Evolutionary conservation across 2,113 vertebrate genomes (phyloP), one percentile per base, ranked within the genome.

Genomic region (Macaca nemestrina): DNA sequence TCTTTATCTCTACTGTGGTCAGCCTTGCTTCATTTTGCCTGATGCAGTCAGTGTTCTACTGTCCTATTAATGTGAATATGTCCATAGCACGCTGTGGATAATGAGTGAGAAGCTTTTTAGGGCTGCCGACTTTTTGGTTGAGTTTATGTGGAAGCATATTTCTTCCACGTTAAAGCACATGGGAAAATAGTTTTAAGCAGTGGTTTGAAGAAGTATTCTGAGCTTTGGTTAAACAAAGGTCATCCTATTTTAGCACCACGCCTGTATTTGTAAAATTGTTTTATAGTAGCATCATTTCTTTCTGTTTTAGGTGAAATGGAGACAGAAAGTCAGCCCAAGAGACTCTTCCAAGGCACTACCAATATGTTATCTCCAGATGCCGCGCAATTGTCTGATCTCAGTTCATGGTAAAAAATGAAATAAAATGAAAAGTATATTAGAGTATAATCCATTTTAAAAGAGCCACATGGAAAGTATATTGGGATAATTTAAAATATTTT

Each of bases 301-400:
- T 95, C 88, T 59, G 72, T 91, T 96, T 76, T 97, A 99, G 99
- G 99, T 95, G 99, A 99, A 98, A 99, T 99, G 99, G 99, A 99
- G 98, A 99, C 98, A 0, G 99, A 99, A 98, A 99, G 99, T 98
- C 99, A 99, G 97, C 99, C 99, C 61, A 99, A 99, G 99, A 99
- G 99, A 98, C 99, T 99, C 82, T 99, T 99, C 98, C 99, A 99
- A 98, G 99, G 99, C 86, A 99, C 99, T 81, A 99, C 99, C 97
- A 99, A 98, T 97, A 99, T 99, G 99, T 98, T 99, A 98, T 99
- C 99, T 78, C 98, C 99, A 0, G 99, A 99, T 23, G 98, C 98
- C 82, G 97, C 99, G 13, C 99, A 99, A 90, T 96, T 99, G 97
- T 99, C 99, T 64, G 99, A 99, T 98, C 98, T 99, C 97, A 98